Base-by-base conservation (phyloP, 1,140 invertebrate species). In the Drosophila aff. region DNA sequence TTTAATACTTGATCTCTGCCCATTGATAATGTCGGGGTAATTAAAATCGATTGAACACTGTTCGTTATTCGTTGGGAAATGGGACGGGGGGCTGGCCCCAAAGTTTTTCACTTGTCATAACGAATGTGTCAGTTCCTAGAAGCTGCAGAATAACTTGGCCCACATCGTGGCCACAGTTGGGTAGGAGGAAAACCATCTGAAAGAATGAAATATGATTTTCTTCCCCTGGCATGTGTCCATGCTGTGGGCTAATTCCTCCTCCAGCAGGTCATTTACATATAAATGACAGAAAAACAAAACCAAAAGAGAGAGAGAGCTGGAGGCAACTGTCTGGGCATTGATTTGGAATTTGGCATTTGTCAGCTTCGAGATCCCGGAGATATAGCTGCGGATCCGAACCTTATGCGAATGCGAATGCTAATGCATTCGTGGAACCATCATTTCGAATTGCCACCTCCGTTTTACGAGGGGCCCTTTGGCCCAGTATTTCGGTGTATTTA, bases 261-360 rank as follows among this genome's bases (percentile, higher is more conserved):
- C 43, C 53, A 21, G 40, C 72, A 49, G 76, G 63, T 81, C 81
- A 87, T 87, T 87, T 89, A 79, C 84, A 87, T 87, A 87, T 87
- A 87, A 84, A 87, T 87, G 82, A 83, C 76, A 63, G 60, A 74
- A 77, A 21, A 58, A 57, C 18, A 43, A 18, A 21, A 78, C 46
- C 64, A 28, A 47, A 58, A 69, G 41, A 46, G n/a, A 69, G 41
- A 46, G n/a, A 75, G 26, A 49, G 53, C 26, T 23, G 36, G 33
- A n/a, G 50, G 36, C 36, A 44, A 28, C 64, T 50, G 47, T 26
- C 52, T 47, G 69, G 36, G 60, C 66, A 83, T 87, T 83, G 83
- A 87, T 87, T 87, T 68, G 52, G 50, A 57, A 72, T 72, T 79
- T 71, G 75, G 65, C 66, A 84, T 80, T 65, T 76, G 65, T 76